Evolutionary conservation across 2,888 invertebrate genomes (phyloP).

Genomic region (Sipha maydis): DNA sequence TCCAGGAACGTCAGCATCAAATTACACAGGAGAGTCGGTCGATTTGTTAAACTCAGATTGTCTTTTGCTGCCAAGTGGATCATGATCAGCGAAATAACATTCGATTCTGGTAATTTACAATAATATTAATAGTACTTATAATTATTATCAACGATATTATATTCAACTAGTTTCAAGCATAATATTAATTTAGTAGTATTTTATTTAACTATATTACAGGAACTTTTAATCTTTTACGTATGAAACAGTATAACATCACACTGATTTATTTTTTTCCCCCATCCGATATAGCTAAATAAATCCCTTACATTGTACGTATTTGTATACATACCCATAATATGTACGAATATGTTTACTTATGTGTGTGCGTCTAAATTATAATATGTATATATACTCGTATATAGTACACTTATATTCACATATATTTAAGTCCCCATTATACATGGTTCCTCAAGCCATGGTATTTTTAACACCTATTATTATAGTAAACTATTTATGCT

Average conservation of each 20-base stretch:
- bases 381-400: no score
- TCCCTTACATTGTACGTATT: neutral
- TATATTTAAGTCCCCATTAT: neutral
- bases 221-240: no score
- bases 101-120: constrained; percentile 77
- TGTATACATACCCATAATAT: no score
- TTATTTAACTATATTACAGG: neutral
- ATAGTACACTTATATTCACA: no score
- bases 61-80: constrained; percentile 87
- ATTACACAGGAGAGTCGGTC: constrained; percentile 82
- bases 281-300: neutral
- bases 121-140: no score
- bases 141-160: no score
- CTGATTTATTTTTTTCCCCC: neutral
- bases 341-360: no score
- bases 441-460: neutral
- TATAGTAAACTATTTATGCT: constrained; percentile 7
- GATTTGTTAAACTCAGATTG: constrained; percentile 81
- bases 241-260: neutral
- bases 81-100: constrained; percentile 88
- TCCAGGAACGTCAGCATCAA: constrained; percentile 85
- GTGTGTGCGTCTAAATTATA: no score
- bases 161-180: no score
- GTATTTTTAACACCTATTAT: constrained; percentile 44
- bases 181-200: neutral